Conservation (phyloP, 2,797 vertebrate species). For the Melanotaenia parkinsoni region DNA sequence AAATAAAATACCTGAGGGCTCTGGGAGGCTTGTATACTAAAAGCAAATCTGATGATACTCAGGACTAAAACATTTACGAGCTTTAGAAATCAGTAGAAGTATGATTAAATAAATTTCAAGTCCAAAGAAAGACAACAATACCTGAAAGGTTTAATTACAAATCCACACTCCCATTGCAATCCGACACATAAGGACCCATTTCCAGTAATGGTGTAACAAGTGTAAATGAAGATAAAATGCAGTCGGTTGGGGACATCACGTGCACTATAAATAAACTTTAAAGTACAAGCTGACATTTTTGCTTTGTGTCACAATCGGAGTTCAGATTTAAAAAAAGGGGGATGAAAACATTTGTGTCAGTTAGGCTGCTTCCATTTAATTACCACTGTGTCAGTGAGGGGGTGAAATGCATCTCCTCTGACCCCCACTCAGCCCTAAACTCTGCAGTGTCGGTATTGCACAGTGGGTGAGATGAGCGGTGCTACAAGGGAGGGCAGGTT, state of each 20-base stretch:
- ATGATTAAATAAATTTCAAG: too few species aligned
- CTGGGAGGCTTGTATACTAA: too few species aligned
- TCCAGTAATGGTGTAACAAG: neutral
- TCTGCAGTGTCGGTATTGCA: slow-evolving; percentile 50
- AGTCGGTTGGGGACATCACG: slow-evolving; percentile 11
- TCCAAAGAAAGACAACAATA: too few species aligned
- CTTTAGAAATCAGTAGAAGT: too few species aligned
- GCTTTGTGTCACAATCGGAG: slow-evolving; percentile 23
- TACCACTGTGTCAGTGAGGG: slow-evolving; percentile 54
- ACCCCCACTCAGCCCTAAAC: slow-evolving; percentile 45
- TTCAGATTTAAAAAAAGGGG: neutral
- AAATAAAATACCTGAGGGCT: too few species aligned
- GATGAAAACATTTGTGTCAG: slow-evolving; percentile 48
- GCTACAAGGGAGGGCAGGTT: slow-evolving; percentile 27
- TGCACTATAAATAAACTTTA: slow-evolving; percentile 29
- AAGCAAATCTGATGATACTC: too few species aligned
- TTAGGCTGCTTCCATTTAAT: slow-evolving; percentile 69
- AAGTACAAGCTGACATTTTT: slow-evolving; percentile 33
- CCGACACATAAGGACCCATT: neutral
- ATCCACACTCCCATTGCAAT: too few species aligned
- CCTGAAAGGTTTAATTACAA: neutral
- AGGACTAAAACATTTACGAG: too few species aligned
- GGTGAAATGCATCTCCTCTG: slow-evolving; percentile 34
- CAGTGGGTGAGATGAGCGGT: slow-evolving; percentile 19
- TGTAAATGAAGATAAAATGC: slow-evolving; percentile 15